These are phyloP conservation scores for Myotis vivesi DNA, from an alignment of 2,797 vertebrate genomes.

Conservation along the genomic window DNA sequence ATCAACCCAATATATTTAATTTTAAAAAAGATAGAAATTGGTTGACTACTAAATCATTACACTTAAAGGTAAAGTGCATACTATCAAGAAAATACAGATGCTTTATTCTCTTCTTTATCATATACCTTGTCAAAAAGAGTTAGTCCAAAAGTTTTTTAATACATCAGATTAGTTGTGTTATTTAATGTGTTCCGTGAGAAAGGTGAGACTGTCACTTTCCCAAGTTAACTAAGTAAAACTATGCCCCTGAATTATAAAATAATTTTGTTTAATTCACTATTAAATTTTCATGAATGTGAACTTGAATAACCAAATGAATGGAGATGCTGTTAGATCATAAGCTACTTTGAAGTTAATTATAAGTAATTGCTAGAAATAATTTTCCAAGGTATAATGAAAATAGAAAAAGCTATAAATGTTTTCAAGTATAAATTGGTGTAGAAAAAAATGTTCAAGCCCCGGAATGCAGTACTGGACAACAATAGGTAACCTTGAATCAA, in stretches of 20 bases:
- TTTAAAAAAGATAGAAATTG: neutral
- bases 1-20: neutral
- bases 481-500: conserved; percentile 52
- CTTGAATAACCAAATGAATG: conserved; percentile 52
- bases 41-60: neutral
- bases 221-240: neutral
- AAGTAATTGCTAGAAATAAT: conserved; percentile 35
- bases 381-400: conserved; percentile 52
- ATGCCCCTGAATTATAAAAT: conserved; percentile 57
- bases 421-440: neutral
- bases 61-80: neutral
- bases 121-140: neutral
- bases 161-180: neutral
- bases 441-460: conserved; percentile 25
- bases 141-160: neutral
- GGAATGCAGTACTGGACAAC: neutral
- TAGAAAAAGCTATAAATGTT: conserved; percentile 24
- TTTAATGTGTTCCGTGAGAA: conserved; percentile 33
- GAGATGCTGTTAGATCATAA: conserved; percentile 52
- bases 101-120: neutral
- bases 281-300: conserved; percentile 52
- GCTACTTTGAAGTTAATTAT: conserved; percentile 61
- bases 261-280: conserved; percentile 42
- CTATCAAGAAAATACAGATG: neutral
- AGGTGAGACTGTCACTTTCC: conserved; percentile 13